Conservation (phyloP, 2,888 invertebrate species). For the Parnassius mnemosyne region DNA sequence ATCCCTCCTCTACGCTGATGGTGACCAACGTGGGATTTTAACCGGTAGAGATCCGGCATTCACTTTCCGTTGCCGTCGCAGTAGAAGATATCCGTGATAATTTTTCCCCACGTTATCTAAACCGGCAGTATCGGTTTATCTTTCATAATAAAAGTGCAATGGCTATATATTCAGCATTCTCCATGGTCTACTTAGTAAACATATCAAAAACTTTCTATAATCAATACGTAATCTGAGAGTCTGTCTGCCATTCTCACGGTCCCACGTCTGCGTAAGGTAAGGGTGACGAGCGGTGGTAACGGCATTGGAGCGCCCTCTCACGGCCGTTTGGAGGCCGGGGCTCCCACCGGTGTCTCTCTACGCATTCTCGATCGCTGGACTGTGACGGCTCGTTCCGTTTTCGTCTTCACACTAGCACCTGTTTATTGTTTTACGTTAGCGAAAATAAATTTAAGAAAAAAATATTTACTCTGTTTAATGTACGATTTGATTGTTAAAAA, state of each 20-base stretch:
- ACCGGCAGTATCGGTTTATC: no score
- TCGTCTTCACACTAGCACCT: constrained; percentile 3
- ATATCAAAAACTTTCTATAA: background rate
- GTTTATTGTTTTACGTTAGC: background rate
- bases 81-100: no score
- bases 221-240: constrained; percentile 13
- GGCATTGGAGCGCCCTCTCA: constrained; percentile 7
- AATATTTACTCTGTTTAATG: no score
- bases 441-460: no score
- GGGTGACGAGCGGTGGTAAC: background rate
- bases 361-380: constrained; percentile 33
- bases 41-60: no score
- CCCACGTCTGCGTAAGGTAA: constrained; percentile 1
- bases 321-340: constrained; percentile 11
- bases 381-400: constrained; percentile 29
- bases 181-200: background rate
- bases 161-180: background rate
- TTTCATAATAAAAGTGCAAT: no score
- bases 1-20: no score
- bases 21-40: no score
- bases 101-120: no score
- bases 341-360: constrained; percentile 37
- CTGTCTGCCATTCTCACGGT: constrained; percentile 8
- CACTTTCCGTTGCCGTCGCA: no score
- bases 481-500: no score